Evolutionary conservation across 2,113 vertebrate genomes (phyloP).

Genomic region (Otus sunia): DNA sequence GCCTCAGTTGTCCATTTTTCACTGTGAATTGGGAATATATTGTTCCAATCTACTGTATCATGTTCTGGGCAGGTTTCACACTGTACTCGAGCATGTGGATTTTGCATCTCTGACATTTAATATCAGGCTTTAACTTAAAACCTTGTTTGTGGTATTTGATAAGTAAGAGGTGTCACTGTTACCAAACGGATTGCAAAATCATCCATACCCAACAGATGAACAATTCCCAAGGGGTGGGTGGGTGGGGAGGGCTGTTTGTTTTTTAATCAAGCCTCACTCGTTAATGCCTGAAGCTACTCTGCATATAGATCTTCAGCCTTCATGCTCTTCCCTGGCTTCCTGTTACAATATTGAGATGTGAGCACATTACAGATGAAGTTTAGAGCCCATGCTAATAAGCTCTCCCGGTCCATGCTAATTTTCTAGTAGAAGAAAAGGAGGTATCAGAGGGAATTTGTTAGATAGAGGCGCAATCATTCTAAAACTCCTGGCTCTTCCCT

Average conservation of each 20-base stretch:
- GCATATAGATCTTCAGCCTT: background rate
- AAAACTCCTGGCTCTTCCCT: background rate
- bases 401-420: background rate
- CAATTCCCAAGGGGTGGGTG: background rate
- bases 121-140: background rate
- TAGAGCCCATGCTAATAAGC: background rate
- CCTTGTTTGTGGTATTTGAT: background rate
- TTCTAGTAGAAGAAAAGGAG: background rate
- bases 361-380: background rate
- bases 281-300: background rate
- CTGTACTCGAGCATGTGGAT: background rate
- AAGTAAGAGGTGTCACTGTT: background rate
- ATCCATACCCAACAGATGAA: background rate
- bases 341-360: background rate
- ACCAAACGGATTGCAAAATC: background rate
- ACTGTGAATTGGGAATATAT: background rate
- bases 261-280: background rate
- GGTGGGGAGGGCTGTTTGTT: background rate
- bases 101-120: background rate
- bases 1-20: background rate
- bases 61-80: background rate
- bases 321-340: background rate
- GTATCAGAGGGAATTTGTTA: background rate
- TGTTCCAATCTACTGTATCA: background rate
- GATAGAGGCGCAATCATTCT: slow-evolving; percentile 2